These are phyloP conservation scores for Smittia aterrima DNA, from an alignment of 2,888 invertebrate genomes.

Conservation along the genomic window DNA sequence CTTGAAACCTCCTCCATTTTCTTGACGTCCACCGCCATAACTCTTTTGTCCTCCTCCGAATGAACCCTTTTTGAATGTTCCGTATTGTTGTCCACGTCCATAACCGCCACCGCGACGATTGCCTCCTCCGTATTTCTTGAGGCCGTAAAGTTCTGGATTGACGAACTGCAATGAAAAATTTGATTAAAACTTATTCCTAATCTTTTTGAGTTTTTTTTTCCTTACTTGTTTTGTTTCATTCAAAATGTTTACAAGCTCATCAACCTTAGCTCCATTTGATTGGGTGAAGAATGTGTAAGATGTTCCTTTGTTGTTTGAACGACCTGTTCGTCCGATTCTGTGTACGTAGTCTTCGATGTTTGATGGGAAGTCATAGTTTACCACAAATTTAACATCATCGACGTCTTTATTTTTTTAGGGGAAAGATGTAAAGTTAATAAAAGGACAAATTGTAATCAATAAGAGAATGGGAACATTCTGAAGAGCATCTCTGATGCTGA, in stretches of 20 bases:
- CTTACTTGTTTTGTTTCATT: constrained; percentile 90
- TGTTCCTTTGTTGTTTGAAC: constrained; percentile 88
- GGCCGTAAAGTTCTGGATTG: constrained; percentile 79
- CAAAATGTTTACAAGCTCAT: constrained; percentile 85
- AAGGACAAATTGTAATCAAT: too few species aligned
- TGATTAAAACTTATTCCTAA: constrained; percentile 2
- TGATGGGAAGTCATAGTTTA: constrained; percentile 97
- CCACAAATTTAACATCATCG: constrained; percentile 98
- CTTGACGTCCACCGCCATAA: constrained; percentile 50
- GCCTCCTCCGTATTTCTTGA: constrained; percentile 88
- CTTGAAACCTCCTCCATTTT: background rate
- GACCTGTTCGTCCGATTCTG: constrained; percentile 93
- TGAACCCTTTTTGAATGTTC: constrained; percentile 13
- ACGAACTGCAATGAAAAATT: constrained; percentile 58
- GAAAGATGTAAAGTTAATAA: constrained; percentile 89
- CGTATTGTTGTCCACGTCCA: constrained; percentile 56
- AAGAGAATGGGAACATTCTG: too few species aligned
- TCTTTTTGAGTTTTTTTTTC: constrained; percentile 58
- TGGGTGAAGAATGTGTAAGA: constrained; percentile 96
- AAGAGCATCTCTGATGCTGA: too few species aligned
- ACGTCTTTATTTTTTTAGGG: constrained; percentile 86
- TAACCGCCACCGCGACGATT: constrained; percentile 91
- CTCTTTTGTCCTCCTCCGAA: constrained; percentile 41
- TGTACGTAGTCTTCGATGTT: constrained; percentile 98
- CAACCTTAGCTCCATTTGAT: constrained; percentile 85